Evolutionary conservation across 2,888 invertebrate genomes (phyloP), one percentile per base, ranked within the genome.

Genomic region (Ctena decussata): DNA sequence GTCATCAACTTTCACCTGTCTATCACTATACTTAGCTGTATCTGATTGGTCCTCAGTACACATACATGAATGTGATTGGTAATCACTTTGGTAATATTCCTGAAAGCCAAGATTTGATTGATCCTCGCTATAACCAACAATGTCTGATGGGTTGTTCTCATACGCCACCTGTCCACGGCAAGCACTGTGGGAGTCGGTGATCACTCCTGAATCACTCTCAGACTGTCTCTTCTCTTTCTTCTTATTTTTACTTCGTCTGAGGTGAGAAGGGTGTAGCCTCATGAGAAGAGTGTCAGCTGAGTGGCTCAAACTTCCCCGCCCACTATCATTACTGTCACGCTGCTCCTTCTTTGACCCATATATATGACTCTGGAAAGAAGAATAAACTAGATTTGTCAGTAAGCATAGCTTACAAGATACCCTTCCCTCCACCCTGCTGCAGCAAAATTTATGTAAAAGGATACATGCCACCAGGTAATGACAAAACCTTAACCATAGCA

Each of bases 151-250:
- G 39, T 41, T n/a, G 24, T 70, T 70, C 24, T 15, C 5, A 21
- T 39, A 70, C n/a, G 39, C 24, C 12, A 80, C 85, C 72, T 82
- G 82, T 24, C 88, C 84, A 72, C 82, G 82, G 69, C 82, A 78
- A 60, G 15, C 24, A 30, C 3, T 27, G 6, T 30, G 60, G 6
- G 60, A 27, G 53, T 84, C 84, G 18, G 82, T 69, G 11, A 88
- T 86, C 18, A 88, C 77, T 18, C 88, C 88, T 2, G 88, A 88
- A 57, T 88, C 88, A 80, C 85, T 88, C 39, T 86, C 84, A 6
- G 85, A 86, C 49, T 83, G 77, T 32, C 79, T 80, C 21, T 79
- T 77, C 65, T 80, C 81, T 69, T 82, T 85, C 79, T 84, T 84
- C 39, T 81, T 83, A 27, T 83, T 53, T 37, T 70, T 80, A 65